phyloP scores from a whole-genome alignment of 2,888 invertebrate genomes.

The Lasius fuliginosus region DNA sequence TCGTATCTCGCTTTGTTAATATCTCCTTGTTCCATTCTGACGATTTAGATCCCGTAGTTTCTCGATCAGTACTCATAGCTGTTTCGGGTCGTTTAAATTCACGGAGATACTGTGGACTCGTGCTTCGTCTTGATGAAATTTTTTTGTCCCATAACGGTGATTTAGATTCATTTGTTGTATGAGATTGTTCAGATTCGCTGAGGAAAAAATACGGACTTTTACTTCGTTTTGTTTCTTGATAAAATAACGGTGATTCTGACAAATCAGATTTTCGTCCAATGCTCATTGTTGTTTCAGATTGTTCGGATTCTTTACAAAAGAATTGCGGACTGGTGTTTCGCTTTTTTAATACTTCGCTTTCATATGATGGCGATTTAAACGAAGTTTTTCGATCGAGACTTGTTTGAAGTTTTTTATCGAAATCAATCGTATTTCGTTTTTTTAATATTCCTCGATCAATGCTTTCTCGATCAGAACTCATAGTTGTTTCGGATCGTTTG shows the following conservation, averaged over 20 bases:
- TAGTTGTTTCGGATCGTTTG: neutral
- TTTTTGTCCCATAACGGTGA: neutral
- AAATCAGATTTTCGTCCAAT: neutral
- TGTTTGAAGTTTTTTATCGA: neutral
- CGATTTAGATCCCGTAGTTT: neutral
- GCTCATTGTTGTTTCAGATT: neutral
- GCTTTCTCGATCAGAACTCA: constrained; percentile 7
- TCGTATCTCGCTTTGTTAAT: neutral
- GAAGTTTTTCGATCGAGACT: neutral
- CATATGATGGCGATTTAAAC: neutral
- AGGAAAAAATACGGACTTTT: constrained; percentile 12
- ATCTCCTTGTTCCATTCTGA: neutral
- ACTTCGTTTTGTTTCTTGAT: neutral
- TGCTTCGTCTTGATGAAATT: neutral
- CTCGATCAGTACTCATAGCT: neutral
- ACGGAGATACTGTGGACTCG: constrained; percentile 8
- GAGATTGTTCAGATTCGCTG: constrained; percentile 14
- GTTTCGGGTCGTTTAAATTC: constrained; percentile 1
- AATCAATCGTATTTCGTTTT: neutral
- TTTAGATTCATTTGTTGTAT: neutral
- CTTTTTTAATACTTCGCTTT: constrained; percentile 1
- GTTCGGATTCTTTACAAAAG: constrained; percentile 45
- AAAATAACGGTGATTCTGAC: neutral
- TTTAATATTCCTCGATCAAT: neutral
- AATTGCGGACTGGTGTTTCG: constrained; percentile 39